These are phyloP conservation scores for Cataglyphis altisquamis DNA, from an alignment of 2,888 invertebrate species.

Conservation along the genomic window DNA sequence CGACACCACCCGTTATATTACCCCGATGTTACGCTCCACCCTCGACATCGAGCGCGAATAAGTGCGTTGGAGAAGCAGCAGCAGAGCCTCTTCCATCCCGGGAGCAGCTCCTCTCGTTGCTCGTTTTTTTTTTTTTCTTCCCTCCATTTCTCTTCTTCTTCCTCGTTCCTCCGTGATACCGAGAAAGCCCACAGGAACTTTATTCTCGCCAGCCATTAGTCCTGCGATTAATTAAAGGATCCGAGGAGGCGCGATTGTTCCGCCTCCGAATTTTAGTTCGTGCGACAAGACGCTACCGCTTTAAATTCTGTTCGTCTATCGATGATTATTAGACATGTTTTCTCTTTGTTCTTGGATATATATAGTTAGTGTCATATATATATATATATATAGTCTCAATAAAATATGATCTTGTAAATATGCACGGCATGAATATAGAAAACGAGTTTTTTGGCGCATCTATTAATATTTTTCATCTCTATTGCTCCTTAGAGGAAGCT, in stretches of 20 bases:
- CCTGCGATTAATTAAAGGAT: conserved; percentile 78
- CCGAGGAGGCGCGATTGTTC: conserved; percentile 42
- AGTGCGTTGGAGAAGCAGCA: conserved; percentile 57
- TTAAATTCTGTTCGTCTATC: conserved; percentile 10
- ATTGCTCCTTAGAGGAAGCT: too few relatives aligned
- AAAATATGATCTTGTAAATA: background rate
- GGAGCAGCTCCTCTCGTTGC: conserved; percentile 58
- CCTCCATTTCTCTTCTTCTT: conserved; percentile 23
- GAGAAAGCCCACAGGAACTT: conserved; percentile 65
- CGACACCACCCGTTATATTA: conserved; percentile 79
- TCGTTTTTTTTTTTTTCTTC: conserved; percentile 35
- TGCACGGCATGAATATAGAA: background rate
- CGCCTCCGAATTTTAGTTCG: conserved; percentile 33
- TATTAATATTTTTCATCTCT: background rate
- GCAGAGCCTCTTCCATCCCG: conserved; percentile 52
- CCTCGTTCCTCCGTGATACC: conserved; percentile 49
- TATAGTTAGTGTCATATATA: too few relatives aligned
- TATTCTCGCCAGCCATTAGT: conserved; percentile 74
- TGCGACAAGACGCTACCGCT: background rate
- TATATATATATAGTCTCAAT: background rate
- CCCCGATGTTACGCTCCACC: conserved; percentile 72
- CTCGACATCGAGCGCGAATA: conserved; percentile 69
- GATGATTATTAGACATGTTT: conserved; percentile 14
- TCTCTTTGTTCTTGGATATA: background rate
- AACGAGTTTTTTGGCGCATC: background rate